Evolutionary conservation across 2,113 vertebrate genomes (phyloP), one percentile per base, ranked within the genome.

Genomic region (Plotosus lineatus): DNA sequence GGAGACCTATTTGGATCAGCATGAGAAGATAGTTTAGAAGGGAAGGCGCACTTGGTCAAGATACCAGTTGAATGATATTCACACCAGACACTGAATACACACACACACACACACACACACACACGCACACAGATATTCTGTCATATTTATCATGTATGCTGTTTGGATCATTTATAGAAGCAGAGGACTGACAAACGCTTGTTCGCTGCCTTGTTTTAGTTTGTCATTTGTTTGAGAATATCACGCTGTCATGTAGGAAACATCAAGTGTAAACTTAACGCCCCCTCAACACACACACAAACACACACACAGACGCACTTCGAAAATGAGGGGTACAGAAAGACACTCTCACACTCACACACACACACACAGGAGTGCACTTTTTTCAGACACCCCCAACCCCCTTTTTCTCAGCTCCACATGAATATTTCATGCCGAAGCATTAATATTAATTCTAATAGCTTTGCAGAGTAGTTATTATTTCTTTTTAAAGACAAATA

Each of bases 391-490:
- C 79, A 78, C 79, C 51, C 48, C 65, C 84, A 81, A 71, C 60
- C 61, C 84, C 72, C 88, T 91, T 75, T 83, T 80, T 72, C 78
- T 84, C 79, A 72, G 83, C 81, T 90, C 91, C 90, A 91, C 92
- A 96, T 96, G 94, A 95, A 96, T 96, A 94, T 96, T 96, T 95
- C 93, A 96, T 96, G 91, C 88, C 84, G 63, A 92, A 92, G 88
- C 94, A 96, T 96, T 95, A 96, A 96, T 96, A 96, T 96, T 96
- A 95, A 96, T 96, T 93, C 93, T 96, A 95, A 95, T 95, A 95
- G 95, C 95, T 95, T 93, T 93, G 94, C 94, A 94, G 92, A 91
- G 92, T 93, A 93, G 94, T 96, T 95, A 95, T 95, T 96, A 95
- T 95, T 96, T 95, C 94, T 95, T 84, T 84, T 82, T 86, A 81